Evolutionary conservation across 2,888 invertebrate species (phyloP).

Genomic region (Xestoiulus laeticollis): DNA sequence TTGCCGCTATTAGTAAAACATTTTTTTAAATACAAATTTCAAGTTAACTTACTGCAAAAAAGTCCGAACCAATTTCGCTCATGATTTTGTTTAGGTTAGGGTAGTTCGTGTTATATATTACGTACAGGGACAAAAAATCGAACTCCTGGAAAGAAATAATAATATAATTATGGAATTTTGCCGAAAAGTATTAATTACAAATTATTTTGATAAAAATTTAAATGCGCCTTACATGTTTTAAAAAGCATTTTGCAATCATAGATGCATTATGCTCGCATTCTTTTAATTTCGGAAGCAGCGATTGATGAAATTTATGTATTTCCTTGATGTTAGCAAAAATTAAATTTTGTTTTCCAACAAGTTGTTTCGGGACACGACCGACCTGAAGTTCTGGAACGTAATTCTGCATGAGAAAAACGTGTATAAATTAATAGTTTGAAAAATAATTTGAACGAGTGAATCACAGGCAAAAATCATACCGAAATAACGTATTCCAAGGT

Average conservation of each 20-base stretch:
- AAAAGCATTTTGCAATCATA: neutral
- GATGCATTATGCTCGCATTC: neutral
- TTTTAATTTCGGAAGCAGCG: neutral
- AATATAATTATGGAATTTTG: no score
- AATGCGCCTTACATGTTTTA: neutral
- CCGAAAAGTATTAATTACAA: neutral
- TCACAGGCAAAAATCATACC: neutral
- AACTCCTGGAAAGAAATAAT: neutral
- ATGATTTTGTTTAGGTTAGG: neutral
- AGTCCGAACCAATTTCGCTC: neutral
- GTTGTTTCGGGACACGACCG: neutral
- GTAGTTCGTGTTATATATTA: neutral
- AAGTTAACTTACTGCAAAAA: neutral
- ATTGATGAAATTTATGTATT: neutral
- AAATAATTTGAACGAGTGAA: no score
- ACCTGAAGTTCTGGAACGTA: neutral
- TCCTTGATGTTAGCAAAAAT: neutral
- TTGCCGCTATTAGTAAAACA: neutral
- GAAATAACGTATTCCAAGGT: neutral
- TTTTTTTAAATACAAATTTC: neutral
- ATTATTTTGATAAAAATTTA: no score
- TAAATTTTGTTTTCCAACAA: neutral
- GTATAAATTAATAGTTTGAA: neutral
- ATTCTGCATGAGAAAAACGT: neutral
- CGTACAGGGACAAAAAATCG: neutral